Evolutionary conservation across 2,797 vertebrate species (phyloP), one percentile per base, ranked within the genome.

Genomic region (Balearica regulorum): DNA sequence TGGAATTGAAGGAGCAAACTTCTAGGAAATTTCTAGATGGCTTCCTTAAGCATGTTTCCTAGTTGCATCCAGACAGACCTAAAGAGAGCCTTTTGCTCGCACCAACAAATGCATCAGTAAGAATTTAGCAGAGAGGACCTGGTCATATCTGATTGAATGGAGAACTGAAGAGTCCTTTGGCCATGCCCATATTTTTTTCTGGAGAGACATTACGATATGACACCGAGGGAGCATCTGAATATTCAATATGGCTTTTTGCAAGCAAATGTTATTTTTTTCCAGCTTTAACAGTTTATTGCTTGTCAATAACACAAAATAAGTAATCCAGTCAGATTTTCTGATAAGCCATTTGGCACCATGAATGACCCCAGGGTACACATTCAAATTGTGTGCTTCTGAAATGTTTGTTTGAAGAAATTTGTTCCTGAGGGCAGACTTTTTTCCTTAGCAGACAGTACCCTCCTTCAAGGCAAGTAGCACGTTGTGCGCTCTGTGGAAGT

Each of bases 301-400:
- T 70, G 51, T 69, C 53, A 22, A 1, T 44, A 68, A 72, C 5
- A 18, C 4, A n/a, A 64, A 78, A 12, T 41, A 60, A 78, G 44
- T 54, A 81, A 61, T 39, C 46, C 41, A 60, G 55, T 48, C 44
- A 35, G 24, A 31, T 87, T 76, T 89, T 57, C 57, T 82, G 46
- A 60, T 25, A 49, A 58, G 10, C 35, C 0, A 0, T 37, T 83
- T 51, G 60, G 33, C 55, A 46, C 54, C 8, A 2, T 3, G n/a
- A 15, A 46, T 51, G 22, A 65, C 35, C 11, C 13, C 25, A 33
- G 31, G 28, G 11, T 19, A 20, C 25, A 7, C 16, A 5, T 83
- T 60, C 22, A 61, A 1, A 8, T 3, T 7, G 6, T 14, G 20
- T 49, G 37, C 35, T 84, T 93, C 76, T 18, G 29, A 84, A 69